Evolutionary conservation across 2,888 invertebrate genomes (phyloP).

Genomic region (Lumbricus terrestris): DNA sequence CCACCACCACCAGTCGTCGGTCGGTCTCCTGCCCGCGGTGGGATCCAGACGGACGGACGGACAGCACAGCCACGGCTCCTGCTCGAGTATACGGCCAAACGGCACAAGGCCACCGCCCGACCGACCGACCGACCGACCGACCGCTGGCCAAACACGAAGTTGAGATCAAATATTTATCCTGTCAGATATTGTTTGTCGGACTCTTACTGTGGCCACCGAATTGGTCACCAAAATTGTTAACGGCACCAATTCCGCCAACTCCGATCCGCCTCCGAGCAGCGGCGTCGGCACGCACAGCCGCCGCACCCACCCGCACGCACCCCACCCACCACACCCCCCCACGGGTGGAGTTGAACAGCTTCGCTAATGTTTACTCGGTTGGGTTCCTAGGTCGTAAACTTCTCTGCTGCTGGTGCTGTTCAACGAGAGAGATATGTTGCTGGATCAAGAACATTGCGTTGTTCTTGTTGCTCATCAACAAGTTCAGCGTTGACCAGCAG

Average conservation of each 20-base stretch:
- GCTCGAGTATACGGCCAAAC: not conserved
- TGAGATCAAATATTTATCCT: not conserved
- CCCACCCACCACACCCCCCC: too few species aligned
- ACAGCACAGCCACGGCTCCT: not conserved
- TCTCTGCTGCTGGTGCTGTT: not conserved
- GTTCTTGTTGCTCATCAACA: not conserved
- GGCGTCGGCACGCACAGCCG: too few species aligned
- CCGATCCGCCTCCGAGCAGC: too few species aligned
- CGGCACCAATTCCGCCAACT: not conserved
- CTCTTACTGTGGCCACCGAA: not conserved
- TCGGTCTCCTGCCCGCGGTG: not conserved
- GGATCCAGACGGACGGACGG: not conserved
- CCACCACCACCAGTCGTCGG: too few species aligned
- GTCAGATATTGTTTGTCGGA: not conserved
- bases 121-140: not conserved
- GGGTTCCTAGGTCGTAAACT: not conserved
- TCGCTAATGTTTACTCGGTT: constrained; percentile 3
- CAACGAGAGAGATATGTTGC: not conserved
- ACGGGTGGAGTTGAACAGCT: not conserved
- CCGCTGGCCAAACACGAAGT: not conserved
- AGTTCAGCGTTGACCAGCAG: not conserved
- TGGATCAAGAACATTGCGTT: not conserved
- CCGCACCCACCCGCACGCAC: not conserved
- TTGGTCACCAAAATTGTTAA: not conserved
- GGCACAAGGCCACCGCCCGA: not conserved